Evolutionary conservation across 2,888 invertebrate genomes (phyloP), one percentile per base, ranked within the genome.

Genomic region (Leucophenga maculata): DNA sequence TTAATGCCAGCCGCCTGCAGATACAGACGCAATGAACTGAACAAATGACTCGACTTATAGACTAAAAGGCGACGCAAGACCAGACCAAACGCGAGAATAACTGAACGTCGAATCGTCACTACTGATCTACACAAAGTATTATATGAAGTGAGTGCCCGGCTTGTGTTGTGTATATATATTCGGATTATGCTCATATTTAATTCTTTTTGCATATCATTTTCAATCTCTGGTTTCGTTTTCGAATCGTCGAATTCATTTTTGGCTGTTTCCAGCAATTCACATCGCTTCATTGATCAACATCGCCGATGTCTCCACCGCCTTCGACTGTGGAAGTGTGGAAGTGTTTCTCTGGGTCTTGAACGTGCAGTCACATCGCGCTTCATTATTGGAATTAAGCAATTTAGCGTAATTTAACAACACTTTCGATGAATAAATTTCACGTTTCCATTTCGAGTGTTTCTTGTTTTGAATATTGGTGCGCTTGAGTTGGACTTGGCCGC

Each of bases 321-420:
- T 46, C 50, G 26, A n/a, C 32, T n/a, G n/a, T n/a, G n/a, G 14
- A n/a, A 57, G 16, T 70, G 20, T 69, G 26, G 26, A 26, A 26
- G 26, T 26, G 26, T 26, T 26, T 26, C 3, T 4, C 26, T 26
- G 26, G 26, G 26, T 3, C 26, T 39, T 39, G 39, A 9, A 39
- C 8, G 39, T 9, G 39, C 3, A 8, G 11, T 39, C 39, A 9
- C 39, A 39, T 39, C 39, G 64, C 74, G 79, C 78, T 83, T 84
- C 82, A 84, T 84, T 82, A 85, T 85, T 86, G 84, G 81, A 87
- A 87, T 87, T 87, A 87, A 87, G 87, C 86, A 86, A 86, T 87
- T 87, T 80, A 84, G 80, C 82, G 86, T 83, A 86, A 86, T 87
- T 87, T 86, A 86, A 85, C 86, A 85, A 86, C 87, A 87, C 86